Percentiles rank a stretch among this genome's conserved stretches.
Evolutionary conservation across 2,797 vertebrate genomes (phyloP).

Genomic region (Staurois parvus): DNA sequence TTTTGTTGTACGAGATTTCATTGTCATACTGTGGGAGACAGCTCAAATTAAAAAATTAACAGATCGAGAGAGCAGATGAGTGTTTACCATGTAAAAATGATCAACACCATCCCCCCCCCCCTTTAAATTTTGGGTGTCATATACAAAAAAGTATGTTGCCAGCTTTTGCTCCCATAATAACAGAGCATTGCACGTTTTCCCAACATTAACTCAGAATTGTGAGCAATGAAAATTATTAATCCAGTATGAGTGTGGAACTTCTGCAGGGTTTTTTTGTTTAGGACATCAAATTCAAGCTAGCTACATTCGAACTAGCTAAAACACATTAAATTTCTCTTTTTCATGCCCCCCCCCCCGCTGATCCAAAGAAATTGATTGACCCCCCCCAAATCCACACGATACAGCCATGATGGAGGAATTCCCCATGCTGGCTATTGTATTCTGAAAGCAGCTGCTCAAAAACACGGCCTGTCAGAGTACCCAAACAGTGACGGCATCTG

Average conservation of each 20-base stretch:
- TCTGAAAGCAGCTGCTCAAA: too few relatives aligned
- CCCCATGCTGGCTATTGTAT: too few relatives aligned
- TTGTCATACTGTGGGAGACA: slow-evolving; percentile 47
- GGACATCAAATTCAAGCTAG: neutral
- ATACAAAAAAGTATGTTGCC: slow-evolving; percentile 11
- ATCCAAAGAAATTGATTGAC: too few relatives aligned
- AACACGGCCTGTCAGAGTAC: too few relatives aligned
- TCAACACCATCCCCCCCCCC: neutral
- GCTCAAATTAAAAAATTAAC: slow-evolving; percentile 52
- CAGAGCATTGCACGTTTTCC: neutral
- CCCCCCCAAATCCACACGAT: too few relatives aligned
- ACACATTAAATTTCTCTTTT: too few relatives aligned
- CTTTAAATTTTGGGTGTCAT: neutral
- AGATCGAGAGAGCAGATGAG: slow-evolving; percentile 23
- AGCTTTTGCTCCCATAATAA: neutral
- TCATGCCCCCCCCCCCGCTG: too few relatives aligned
- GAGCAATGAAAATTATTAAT: slow-evolving; percentile 6
- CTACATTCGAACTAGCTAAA: too few relatives aligned
- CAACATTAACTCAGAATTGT: neutral
- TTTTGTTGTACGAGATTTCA: slow-evolving; percentile 53
- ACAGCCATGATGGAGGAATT: too few relatives aligned
- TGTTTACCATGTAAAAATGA: slow-evolving; percentile 23
- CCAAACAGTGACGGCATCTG: too few relatives aligned
- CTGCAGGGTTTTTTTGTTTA: too few relatives aligned
- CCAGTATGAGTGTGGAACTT: neutral